phyloP scores from a whole-genome alignment of 2,797 vertebrate genomes.

The Gallinago stenura region DNA sequence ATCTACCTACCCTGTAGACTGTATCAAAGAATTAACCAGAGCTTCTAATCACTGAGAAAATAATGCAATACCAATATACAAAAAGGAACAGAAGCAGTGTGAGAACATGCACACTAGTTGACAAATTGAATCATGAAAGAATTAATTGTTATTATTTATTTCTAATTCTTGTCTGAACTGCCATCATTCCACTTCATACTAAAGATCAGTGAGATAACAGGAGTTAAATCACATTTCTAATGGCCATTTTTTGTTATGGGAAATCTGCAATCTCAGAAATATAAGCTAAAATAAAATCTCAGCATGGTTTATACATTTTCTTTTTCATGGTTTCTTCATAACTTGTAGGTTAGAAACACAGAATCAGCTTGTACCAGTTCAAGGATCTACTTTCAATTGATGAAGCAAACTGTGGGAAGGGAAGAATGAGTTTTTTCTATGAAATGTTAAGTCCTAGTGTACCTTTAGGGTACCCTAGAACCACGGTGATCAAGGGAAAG shows the following conservation, averaged over 20 bases:
- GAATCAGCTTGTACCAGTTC: background rate
- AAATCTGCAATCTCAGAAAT: background rate
- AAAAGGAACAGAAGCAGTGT: background rate
- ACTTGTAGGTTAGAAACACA: background rate
- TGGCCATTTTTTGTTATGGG: background rate
- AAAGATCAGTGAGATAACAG: background rate
- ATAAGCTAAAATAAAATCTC: background rate
- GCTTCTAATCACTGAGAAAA: background rate
- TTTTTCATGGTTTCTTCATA: background rate
- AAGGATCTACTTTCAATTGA: background rate
- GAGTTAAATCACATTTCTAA: background rate
- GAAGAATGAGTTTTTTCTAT: background rate
- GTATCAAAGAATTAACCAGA: background rate
- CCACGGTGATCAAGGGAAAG: rapidly evolving
- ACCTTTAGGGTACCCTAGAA: background rate
- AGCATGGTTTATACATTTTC: background rate
- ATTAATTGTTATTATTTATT: background rate
- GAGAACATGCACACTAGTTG: background rate
- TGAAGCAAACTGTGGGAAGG: background rate
- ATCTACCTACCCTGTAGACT: background rate
- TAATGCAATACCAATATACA: rapidly evolving
- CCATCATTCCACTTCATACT: background rate
- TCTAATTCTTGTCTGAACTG: background rate
- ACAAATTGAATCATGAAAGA: background rate
- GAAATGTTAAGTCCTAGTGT: background rate